These are phyloP conservation scores for Rissa tridactyla DNA, from an alignment of 2,113 vertebrate genomes.

Conservation along the genomic window DNA sequence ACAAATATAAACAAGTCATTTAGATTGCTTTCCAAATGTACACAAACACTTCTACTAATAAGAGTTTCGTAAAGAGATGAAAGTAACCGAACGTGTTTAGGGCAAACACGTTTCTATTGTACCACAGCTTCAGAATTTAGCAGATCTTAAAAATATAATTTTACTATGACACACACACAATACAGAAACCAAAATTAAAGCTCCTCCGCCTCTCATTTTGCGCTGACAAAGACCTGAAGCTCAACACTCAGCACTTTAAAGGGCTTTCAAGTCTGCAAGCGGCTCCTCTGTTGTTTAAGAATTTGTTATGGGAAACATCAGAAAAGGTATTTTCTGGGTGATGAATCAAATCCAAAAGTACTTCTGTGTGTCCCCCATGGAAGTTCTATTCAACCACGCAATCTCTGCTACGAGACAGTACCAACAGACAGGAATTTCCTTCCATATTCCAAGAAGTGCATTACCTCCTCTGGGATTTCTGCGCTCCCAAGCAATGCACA, in stretches of 20 bases:
- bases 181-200: constrained; percentile 45
- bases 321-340: not conserved
- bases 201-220: constrained; percentile 23
- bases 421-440: not conserved
- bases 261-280: constrained; percentile 19
- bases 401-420: not conserved
- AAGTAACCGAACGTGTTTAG: constrained; percentile 1
- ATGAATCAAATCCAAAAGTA: not conserved
- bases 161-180: constrained; percentile 3
- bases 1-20: constrained; percentile 13
- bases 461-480: not conserved
- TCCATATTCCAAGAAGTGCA: not conserved
- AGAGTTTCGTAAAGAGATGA: not conserved
- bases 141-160: constrained; percentile 43
- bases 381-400: not conserved
- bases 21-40: not conserved
- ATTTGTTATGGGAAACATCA: not conserved
- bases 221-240: constrained; percentile 33
- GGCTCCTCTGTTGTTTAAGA: not conserved
- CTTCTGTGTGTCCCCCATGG: not conserved
- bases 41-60: not conserved
- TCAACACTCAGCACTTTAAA: constrained; percentile 57
- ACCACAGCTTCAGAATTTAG: constrained; percentile 28
- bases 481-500: not conserved
- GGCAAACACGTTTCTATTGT: constrained; percentile 35